Conservation (phyloP, 2,888 invertebrate genomes). For the Barypeithes pellucidus region DNA sequence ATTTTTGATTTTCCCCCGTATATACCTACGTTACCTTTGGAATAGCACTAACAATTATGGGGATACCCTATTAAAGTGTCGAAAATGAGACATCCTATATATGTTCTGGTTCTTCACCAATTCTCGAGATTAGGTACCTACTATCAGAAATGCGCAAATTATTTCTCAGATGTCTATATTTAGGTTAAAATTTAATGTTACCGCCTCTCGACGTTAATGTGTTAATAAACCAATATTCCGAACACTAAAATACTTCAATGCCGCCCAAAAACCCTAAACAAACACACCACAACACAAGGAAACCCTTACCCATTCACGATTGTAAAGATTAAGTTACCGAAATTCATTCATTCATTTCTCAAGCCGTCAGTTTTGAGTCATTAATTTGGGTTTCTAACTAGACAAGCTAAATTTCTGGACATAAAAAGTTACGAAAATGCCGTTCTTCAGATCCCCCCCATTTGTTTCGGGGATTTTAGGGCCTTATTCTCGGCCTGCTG, state of each 20-base stretch:
- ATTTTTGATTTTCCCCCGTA: too few relatives aligned
- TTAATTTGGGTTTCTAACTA: conserved; percentile 43
- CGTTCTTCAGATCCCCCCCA: conserved; percentile 31
- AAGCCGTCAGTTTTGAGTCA: conserved; percentile 42
- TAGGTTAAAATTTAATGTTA: too few relatives aligned
- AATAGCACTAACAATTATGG: too few relatives aligned
- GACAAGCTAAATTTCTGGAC: conserved; percentile 42
- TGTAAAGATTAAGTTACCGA: conserved; percentile 39
- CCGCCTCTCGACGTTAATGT: neutral
- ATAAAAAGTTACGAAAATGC: conserved; percentile 40
- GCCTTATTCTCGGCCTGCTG: conserved; percentile 36
- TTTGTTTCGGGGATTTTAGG: conserved; percentile 38
- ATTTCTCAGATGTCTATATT: too few relatives aligned
- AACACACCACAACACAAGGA: conserved; percentile 34
- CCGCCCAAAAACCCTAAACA: conserved; percentile 22
- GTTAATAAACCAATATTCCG: conserved; percentile 7
- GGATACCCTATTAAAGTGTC: too few relatives aligned
- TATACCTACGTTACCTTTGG: too few relatives aligned
- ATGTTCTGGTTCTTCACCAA: too few relatives aligned
- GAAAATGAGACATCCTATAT: too few relatives aligned
- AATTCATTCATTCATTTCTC: conserved; percentile 37
- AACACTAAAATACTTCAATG: neutral
- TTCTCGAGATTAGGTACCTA: too few relatives aligned
- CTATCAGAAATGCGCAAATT: too few relatives aligned
- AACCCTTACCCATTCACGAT: conserved; percentile 35